phyloP scores from a whole-genome alignment of 2,797 vertebrate species.

The Jordanella pulchra region DNA sequence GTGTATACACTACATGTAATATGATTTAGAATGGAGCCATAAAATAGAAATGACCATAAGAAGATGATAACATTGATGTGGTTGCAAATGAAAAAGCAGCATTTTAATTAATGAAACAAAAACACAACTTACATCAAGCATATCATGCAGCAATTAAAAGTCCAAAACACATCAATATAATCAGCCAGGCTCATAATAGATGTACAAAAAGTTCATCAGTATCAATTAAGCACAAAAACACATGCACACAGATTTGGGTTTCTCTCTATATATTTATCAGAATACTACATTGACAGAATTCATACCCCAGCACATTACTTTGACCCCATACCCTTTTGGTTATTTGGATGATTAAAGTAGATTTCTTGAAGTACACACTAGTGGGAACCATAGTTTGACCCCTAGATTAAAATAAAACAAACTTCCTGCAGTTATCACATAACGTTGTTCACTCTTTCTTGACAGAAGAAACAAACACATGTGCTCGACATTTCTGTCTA shows the following conservation, averaged over 20 bases:
- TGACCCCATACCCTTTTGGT: not conserved
- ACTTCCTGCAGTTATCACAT: not conserved
- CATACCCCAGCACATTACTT: not conserved
- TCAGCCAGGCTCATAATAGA: conserved; percentile 11
- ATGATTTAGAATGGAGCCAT: not conserved
- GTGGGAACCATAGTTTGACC: not conserved
- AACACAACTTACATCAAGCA: conserved; percentile 6
- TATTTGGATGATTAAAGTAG: not conserved
- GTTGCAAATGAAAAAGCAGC: not conserved
- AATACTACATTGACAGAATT: not conserved
- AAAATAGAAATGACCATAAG: not conserved
- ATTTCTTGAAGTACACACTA: not conserved
- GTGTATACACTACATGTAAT: not conserved
- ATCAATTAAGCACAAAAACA: not conserved
- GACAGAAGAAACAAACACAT: not conserved
- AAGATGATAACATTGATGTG: not conserved
- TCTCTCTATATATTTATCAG: not conserved
- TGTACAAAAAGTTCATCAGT: not conserved
- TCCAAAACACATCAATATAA: conserved; percentile 12
- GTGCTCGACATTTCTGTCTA: not conserved
- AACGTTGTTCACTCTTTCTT: not conserved
- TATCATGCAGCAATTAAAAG: conserved; percentile 18
- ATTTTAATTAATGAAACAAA: conserved; percentile 6
- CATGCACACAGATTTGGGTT: not conserved
- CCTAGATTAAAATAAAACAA: not conserved